phyloP scores from a whole-genome alignment of 2,888 invertebrate species.

The Omphaloscelis lunosa region DNA sequence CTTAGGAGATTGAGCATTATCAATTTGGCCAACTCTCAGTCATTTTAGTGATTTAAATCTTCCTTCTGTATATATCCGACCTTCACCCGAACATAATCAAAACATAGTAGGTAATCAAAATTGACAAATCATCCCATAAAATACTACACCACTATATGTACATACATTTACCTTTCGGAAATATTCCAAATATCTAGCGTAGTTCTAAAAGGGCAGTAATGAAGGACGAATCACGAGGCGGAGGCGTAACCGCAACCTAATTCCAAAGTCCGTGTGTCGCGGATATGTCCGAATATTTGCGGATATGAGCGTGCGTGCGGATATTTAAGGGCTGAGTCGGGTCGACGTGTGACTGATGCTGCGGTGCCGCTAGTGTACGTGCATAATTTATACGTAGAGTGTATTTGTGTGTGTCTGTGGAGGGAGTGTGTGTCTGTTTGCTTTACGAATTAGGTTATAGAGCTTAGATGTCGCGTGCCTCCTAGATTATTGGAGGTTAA shows the following conservation, averaged over 20 bases:
- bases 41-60: neutral
- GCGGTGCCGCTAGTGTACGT: constrained; percentile 61
- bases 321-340: constrained; percentile 70
- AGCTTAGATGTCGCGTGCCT: constrained; percentile 42
- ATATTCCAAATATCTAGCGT: constrained; percentile 36
- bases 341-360: constrained; percentile 79
- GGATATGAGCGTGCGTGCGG: constrained; percentile 66
- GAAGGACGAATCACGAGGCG: constrained; percentile 61
- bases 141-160: neutral
- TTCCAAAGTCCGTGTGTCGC: constrained; percentile 68
- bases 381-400: constrained; percentile 70
- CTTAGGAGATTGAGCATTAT: neutral
- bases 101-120: neutral
- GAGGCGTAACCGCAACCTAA: constrained; percentile 65
- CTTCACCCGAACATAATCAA: neutral
- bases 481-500: constrained; percentile 33
- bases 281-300: constrained; percentile 68
- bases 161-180: constrained; percentile 11
- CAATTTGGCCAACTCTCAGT: neutral
- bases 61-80: neutral
- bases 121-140: neutral
- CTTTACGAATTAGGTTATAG: constrained; percentile 50
- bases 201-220: constrained; percentile 50
- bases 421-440: constrained; percentile 32
- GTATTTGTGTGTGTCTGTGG: constrained; percentile 16